Evolutionary conservation across 37 sponge, comb jelly and placozoan species (phyloP).

Genomic region (Theonella swinhoei): DNA sequence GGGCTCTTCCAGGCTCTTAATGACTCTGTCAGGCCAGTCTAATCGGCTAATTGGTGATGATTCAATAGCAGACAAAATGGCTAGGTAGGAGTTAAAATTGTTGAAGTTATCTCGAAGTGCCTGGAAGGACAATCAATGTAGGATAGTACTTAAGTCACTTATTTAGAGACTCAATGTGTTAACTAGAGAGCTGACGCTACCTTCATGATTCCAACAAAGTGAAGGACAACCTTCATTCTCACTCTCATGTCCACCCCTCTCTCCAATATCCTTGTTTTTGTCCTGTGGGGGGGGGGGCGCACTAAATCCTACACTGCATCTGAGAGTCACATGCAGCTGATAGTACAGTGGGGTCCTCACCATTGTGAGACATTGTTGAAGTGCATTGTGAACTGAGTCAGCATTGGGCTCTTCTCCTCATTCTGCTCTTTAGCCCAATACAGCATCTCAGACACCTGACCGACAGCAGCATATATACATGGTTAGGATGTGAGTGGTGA

Average conservation of each 20-base stretch:
- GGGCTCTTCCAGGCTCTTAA: conserved; percentile 86
- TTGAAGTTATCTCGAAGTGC: conserved; percentile 60
- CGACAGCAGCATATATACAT: neutral
- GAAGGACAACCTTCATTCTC: conserved; percentile 67
- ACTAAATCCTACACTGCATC: too few relatives aligned
- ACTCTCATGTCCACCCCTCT: conserved; percentile 57
- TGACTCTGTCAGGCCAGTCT: conserved; percentile 82
- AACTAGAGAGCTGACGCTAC: too few relatives aligned
- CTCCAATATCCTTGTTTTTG: conserved; percentile 66
- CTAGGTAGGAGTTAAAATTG: conserved; percentile 89
- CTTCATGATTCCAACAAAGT: conserved; percentile 85
- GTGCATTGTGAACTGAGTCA: conserved; percentile 91
- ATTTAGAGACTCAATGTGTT: too few relatives aligned
- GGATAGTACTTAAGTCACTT: too few relatives aligned
- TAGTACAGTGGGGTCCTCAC: too few relatives aligned
- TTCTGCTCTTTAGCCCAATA: conserved; percentile 84
- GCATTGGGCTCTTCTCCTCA: conserved; percentile 83
- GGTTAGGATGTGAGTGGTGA: neutral
- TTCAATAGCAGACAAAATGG: conserved; percentile 89
- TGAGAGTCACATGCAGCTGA: too few relatives aligned
- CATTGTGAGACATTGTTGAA: conserved; percentile 92
- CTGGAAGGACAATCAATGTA: conserved; percentile 27
- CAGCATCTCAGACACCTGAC: conserved; percentile 84
- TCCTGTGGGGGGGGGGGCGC: too few relatives aligned
- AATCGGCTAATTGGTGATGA: conserved; percentile 77